Conservation (phyloP, 2,113 vertebrate species). For the Grus americana region DNA sequence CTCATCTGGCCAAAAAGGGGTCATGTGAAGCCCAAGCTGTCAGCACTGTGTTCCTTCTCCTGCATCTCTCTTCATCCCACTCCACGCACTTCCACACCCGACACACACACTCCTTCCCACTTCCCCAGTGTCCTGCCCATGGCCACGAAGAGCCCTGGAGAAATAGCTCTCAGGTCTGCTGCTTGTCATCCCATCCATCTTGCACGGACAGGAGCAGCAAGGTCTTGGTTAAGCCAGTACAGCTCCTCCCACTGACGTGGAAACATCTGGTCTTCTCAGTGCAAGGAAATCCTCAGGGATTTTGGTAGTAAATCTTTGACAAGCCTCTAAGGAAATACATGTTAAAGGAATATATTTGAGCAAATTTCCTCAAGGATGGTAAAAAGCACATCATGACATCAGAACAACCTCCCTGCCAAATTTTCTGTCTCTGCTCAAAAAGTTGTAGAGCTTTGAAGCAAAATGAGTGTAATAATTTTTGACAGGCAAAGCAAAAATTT, state of each 20-base stretch:
- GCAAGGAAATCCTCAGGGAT: background rate
- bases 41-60: background rate
- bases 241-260: background rate
- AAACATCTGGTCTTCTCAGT: background rate
- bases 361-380: background rate
- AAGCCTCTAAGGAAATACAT: background rate
- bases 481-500: conserved; percentile 31
- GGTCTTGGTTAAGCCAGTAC: background rate
- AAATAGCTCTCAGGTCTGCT: background rate
- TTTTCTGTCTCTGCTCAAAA: background rate
- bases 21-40: background rate
- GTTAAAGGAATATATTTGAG: background rate
- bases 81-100: background rate
- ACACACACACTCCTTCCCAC: rapidly evolving
- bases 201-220: background rate
- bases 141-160: background rate
- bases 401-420: background rate
- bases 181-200: background rate
- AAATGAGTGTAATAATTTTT: conserved; percentile 4
- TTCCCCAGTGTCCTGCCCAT: background rate
- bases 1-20: background rate
- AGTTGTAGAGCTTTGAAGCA: background rate
- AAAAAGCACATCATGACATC: background rate
- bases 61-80: background rate
- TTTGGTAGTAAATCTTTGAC: background rate